These are phyloP conservation scores for Pollenia griseotomentosa DNA, from an alignment of 2,888 invertebrate species.

Conservation along the genomic window DNA sequence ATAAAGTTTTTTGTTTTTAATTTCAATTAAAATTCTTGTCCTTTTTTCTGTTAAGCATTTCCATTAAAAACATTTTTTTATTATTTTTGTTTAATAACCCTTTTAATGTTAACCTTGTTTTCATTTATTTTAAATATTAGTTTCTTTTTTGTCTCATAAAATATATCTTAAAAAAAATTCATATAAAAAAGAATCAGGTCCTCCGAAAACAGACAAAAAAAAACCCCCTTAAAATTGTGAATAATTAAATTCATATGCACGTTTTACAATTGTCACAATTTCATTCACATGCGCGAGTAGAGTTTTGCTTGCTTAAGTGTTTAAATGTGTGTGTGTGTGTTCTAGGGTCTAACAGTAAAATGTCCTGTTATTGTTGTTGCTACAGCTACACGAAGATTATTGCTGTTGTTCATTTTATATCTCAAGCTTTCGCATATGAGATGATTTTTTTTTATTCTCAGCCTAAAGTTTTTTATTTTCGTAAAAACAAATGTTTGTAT, in stretches of 20 bases:
- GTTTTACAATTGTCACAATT: constrained; percentile 68
- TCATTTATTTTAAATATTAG: constrained; percentile 6
- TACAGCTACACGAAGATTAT: constrained; percentile 37
- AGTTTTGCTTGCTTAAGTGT: constrained; percentile 25
- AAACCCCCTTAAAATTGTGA: background rate
- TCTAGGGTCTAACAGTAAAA: constrained; percentile 4
- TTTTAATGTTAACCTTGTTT: constrained; percentile 56
- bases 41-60: background rate
- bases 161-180: background rate
- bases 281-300: constrained; percentile 51
- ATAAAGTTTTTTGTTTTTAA: constrained; percentile 6
- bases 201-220: background rate
- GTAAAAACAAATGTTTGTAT: background rate
- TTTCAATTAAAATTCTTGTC: constrained; percentile 60
- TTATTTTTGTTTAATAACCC: constrained; percentile 36
- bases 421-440: background rate
- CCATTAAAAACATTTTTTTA: background rate
- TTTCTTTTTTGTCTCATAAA: background rate
- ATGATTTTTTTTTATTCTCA: background rate
- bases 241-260: constrained; percentile 72
- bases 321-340: constrained; percentile 4
- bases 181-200: constrained; percentile 36
- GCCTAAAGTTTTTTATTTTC: background rate
- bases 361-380: constrained; percentile 34
- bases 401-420: constrained; percentile 59